Percentiles rank a stretch among this genome's conserved stretches.
Evolutionary conservation across 2,113 vertebrate genomes (phyloP).

Genomic region (Hypomesus transpacificus): DNA sequence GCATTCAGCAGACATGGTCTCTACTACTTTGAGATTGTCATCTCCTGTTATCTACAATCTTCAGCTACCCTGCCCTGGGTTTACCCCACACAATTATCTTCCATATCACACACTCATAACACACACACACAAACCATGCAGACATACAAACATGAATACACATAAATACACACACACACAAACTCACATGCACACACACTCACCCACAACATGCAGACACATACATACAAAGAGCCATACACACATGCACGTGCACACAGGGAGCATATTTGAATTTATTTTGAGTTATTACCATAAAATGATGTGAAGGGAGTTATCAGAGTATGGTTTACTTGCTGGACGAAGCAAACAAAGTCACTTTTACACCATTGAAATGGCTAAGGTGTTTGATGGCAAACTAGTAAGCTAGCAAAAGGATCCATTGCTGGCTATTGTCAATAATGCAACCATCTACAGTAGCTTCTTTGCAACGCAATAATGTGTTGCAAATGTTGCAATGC

Average conservation of each 20-base stretch:
- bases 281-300: neutral
- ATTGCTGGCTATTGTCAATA: too few species aligned
- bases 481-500: too few species aligned
- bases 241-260: neutral
- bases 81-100: neutral
- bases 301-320: too few species aligned
- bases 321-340: too few species aligned
- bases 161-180: neutral
- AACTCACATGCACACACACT: neutral
- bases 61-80: neutral
- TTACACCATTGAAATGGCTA: too few species aligned
- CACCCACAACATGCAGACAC: neutral
- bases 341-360: too few species aligned
- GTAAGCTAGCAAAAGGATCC: too few species aligned
- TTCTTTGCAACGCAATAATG: too few species aligned
- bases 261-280: neutral
- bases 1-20: slow-evolving; percentile 5
- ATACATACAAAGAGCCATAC: neutral
- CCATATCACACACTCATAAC: neutral
- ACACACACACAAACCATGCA: neutral
- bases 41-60: slow-evolving; percentile 9
- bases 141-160: neutral
- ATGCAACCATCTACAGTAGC: too few species aligned
- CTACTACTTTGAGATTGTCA: slow-evolving; percentile 14
- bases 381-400: too few species aligned